These are phyloP conservation scores for Xestobium rufovillosum DNA, from an alignment of 2,888 invertebrate species.

Conservation along the genomic window DNA sequence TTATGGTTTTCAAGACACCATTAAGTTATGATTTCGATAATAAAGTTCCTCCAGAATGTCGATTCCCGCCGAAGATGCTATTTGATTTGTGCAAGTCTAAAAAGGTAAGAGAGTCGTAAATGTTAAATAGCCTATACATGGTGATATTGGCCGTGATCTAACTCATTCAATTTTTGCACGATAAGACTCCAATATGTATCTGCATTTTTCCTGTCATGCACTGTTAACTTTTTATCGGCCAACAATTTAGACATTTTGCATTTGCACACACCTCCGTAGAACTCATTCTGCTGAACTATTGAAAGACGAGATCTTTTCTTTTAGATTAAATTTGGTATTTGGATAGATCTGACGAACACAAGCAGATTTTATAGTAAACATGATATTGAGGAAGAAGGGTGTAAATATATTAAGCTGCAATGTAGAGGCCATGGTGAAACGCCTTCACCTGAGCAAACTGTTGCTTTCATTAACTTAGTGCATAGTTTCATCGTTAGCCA, in stretches of 20 bases:
- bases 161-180: too few relatives aligned
- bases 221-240: too few relatives aligned
- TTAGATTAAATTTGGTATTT: slow-evolving; percentile 81
- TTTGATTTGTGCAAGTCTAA: slow-evolving; percentile 69
- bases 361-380: slow-evolving; percentile 80
- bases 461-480: slow-evolving; percentile 73
- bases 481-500: slow-evolving; percentile 69
- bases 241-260: too few relatives aligned
- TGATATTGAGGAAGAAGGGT: slow-evolving; percentile 67
- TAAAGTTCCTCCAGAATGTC: slow-evolving; percentile 73
- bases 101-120: too few relatives aligned
- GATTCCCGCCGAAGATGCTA: slow-evolving; percentile 84
- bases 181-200: too few relatives aligned
- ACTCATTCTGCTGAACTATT: too few relatives aligned
- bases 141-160: too few relatives aligned
- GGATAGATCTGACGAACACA: slow-evolving; percentile 97
- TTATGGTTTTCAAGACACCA: slow-evolving; percentile 94
- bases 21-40: slow-evolving; percentile 73
- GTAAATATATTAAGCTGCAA: slow-evolving; percentile 80
- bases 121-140: too few relatives aligned
- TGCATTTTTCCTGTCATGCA: too few relatives aligned
- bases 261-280: too few relatives aligned
- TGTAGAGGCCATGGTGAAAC: slow-evolving; percentile 92
- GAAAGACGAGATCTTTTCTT: too few relatives aligned
- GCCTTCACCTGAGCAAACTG: slow-evolving; percentile 78